Conservation (phyloP, 2,888 invertebrate species). For the Antitype chi region DNA sequence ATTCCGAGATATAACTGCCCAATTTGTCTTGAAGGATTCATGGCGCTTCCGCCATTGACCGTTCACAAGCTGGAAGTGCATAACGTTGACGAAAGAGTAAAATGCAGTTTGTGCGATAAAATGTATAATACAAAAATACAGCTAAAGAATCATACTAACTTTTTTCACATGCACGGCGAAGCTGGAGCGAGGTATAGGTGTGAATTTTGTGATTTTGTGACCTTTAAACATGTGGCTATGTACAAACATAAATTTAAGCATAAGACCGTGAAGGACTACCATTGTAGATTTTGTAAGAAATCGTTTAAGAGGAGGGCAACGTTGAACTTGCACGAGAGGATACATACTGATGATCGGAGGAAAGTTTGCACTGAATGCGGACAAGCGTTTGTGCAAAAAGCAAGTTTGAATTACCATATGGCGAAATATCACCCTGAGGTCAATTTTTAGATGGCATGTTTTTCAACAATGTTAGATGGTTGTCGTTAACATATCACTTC, state of each 20-base stretch:
- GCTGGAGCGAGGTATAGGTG: conserved; percentile 75
- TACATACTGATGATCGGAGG: conserved; percentile 83
- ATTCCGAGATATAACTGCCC: conserved; percentile 61
- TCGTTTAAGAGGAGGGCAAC: conserved; percentile 83
- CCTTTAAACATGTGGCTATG: conserved; percentile 77
- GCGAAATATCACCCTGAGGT: conserved; percentile 85
- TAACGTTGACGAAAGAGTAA: conserved; percentile 78
- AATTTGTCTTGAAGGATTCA: conserved; percentile 75
- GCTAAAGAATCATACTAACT: conserved; percentile 76
- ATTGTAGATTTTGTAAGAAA: conserved; percentile 85
- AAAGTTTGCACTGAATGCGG: conserved; percentile 82
- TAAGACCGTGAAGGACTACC: conserved; percentile 82
- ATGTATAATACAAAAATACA: conserved; percentile 77
- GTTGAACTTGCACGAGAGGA: conserved; percentile 79
- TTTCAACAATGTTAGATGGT: too few species aligned
- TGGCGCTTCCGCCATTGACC: conserved; percentile 73
- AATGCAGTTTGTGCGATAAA: conserved; percentile 82
- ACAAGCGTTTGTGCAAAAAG: conserved; percentile 86
- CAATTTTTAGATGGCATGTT: conserved; percentile 70
- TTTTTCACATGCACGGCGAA: conserved; percentile 81
- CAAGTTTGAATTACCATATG: conserved; percentile 87
- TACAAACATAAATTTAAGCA: conserved; percentile 84
- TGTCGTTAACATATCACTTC: background rate
- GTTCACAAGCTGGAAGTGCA: conserved; percentile 80
- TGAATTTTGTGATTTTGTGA: conserved; percentile 81